Evolutionary conservation across 2,888 invertebrate species (phyloP).

Genomic region (Coleophora deauratella): DNA sequence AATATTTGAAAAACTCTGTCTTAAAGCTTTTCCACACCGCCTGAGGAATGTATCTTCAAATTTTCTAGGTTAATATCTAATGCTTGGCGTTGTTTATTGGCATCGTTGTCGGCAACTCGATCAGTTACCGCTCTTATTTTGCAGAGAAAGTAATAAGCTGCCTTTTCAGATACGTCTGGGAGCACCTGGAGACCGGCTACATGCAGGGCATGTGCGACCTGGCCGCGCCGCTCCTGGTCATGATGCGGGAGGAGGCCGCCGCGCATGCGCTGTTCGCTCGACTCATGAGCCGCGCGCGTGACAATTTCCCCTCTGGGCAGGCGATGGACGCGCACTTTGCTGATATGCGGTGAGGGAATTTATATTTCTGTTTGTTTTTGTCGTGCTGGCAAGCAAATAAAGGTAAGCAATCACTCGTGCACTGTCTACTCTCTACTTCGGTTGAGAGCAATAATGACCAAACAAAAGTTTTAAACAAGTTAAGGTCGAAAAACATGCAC

Average conservation of each 20-base stretch:
- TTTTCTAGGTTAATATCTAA: too few relatives aligned
- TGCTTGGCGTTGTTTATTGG: too few relatives aligned
- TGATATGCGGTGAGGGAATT: slow-evolving; percentile 83
- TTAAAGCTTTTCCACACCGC: too few relatives aligned
- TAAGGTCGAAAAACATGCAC: too few relatives aligned
- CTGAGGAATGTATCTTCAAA: too few relatives aligned
- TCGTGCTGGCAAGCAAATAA: not conserved
- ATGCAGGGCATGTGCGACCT: slow-evolving; percentile 99
- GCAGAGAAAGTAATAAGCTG: not conserved
- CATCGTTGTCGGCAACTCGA: too few relatives aligned
- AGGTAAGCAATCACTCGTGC: not conserved
- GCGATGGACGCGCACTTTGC: slow-evolving; percentile 98
- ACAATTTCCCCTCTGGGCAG: slow-evolving; percentile 93
- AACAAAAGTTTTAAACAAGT: too few relatives aligned
- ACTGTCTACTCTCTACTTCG: too few relatives aligned
- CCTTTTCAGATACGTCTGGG: slow-evolving; percentile 90
- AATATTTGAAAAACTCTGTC: too few relatives aligned
- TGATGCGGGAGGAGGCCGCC: slow-evolving; percentile 92
- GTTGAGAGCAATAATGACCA: too few relatives aligned
- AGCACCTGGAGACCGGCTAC: slow-evolving; percentile 94
- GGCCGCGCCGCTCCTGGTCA: slow-evolving; percentile 92
- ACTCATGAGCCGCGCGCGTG: slow-evolving; percentile 91
- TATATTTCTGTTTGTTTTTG: not conserved
- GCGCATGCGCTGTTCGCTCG: slow-evolving; percentile 94
- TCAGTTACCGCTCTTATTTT: too few relatives aligned